Evolutionary conservation across 2,888 invertebrate genomes (phyloP).

Genomic region (Lycophotia porphyrea): DNA sequence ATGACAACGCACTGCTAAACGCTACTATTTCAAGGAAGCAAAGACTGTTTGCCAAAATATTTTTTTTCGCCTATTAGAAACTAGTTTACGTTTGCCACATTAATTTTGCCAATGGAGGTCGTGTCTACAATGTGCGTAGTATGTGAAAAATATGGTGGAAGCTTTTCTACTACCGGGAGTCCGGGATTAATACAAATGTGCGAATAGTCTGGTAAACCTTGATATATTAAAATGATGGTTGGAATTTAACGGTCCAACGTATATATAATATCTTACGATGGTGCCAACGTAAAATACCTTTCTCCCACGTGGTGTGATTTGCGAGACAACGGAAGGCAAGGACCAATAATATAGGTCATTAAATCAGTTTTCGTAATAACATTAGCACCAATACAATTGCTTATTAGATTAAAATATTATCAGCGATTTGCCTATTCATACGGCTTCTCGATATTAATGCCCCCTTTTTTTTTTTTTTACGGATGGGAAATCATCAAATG

Average conservation of each 20-base stretch:
- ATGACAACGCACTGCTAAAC: slow-evolving; percentile 74
- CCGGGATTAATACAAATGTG: slow-evolving; percentile 44
- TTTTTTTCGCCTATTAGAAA: slow-evolving; percentile 81
- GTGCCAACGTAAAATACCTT: slow-evolving; percentile 12
- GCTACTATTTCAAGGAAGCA: slow-evolving; percentile 82
- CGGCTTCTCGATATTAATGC: slow-evolving; percentile 57
- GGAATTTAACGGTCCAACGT: slow-evolving; percentile 10
- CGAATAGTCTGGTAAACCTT: slow-evolving; percentile 47
- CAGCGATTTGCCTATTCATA: slow-evolving; percentile 52
- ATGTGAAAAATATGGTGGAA: slow-evolving; percentile 50
- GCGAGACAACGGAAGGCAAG: not conserved
- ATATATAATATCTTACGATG: slow-evolving; percentile 37
- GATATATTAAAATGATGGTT: slow-evolving; percentile 30
- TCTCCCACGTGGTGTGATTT: slow-evolving; percentile 12
- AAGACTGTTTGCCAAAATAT: slow-evolving; percentile 83
- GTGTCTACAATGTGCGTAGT: slow-evolving; percentile 45
- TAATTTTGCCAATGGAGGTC: slow-evolving; percentile 70
- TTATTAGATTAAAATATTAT: slow-evolving; percentile 58
- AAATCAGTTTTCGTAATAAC: slow-evolving; percentile 45
- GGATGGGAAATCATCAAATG: no score
- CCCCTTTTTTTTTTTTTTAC: no score
- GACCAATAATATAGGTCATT: slow-evolving; percentile 20
- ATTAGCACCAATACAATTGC: slow-evolving; percentile 60
- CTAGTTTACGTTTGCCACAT: slow-evolving; percentile 72
- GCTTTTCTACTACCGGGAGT: slow-evolving; percentile 47